These are phyloP conservation scores for Ctenopoma kingsleyae DNA, from an alignment of 2,797 vertebrate genomes.

Conservation along the genomic window DNA sequence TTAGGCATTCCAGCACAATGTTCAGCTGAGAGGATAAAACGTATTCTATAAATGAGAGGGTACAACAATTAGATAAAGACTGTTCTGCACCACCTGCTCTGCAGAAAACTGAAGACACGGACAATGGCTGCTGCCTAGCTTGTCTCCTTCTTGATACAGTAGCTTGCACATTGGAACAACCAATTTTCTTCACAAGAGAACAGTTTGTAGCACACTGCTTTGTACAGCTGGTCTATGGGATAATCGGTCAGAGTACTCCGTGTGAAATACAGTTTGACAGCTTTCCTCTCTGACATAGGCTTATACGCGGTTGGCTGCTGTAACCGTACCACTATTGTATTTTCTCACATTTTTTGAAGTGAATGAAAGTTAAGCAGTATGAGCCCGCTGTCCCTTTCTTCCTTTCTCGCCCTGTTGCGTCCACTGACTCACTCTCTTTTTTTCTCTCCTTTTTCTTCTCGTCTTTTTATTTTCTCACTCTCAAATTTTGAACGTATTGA, in stretches of 20 bases:
- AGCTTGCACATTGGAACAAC: slow-evolving; percentile 63
- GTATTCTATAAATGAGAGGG: slow-evolving; percentile 18
- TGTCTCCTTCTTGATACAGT: slow-evolving; percentile 65
- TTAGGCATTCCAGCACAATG: slow-evolving; percentile 7
- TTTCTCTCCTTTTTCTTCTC: background rate
- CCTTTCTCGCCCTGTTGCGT: slow-evolving; percentile 25
- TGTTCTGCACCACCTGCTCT: slow-evolving; percentile 15
- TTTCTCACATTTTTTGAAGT: slow-evolving; percentile 64
- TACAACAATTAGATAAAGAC: slow-evolving; percentile 41
- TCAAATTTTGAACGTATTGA: slow-evolving; percentile 41
- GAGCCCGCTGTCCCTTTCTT: slow-evolving; percentile 33
- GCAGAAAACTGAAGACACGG: slow-evolving; percentile 26
- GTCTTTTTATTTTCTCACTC: background rate
- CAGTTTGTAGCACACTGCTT: slow-evolving; percentile 61
- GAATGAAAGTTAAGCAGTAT: slow-evolving; percentile 55
- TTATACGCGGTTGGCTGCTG: slow-evolving; percentile 64
- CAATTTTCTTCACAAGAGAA: slow-evolving; percentile 71
- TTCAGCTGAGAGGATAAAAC: slow-evolving; percentile 10
- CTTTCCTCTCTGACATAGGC: slow-evolving; percentile 76
- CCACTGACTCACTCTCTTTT: background rate
- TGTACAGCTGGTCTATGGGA: slow-evolving; percentile 75
- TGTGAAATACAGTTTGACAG: slow-evolving; percentile 83
- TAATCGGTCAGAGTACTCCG: slow-evolving; percentile 80
- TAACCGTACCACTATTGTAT: slow-evolving; percentile 58
- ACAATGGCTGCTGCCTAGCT: slow-evolving; percentile 63